Conservation (phyloP, 2,888 invertebrate genomes). For the Sussaba pulchella region DNA sequence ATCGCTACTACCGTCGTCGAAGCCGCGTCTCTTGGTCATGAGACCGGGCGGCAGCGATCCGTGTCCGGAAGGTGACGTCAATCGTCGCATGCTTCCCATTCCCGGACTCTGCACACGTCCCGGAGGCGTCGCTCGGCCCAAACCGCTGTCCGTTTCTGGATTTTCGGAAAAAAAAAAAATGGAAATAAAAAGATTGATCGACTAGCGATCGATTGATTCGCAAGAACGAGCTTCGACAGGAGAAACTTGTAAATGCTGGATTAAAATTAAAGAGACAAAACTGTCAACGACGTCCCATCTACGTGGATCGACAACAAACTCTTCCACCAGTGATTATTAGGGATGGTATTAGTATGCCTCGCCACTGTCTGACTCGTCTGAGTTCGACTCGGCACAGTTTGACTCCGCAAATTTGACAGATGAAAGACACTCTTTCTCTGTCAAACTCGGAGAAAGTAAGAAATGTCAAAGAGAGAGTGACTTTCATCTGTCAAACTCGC, state of each 20-base stretch:
- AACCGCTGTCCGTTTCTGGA: conserved; percentile 92
- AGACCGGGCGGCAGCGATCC: conserved; percentile 91
- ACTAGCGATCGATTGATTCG: conserved; percentile 36
- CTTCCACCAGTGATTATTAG: conserved; percentile 60
- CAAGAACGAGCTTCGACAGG: conserved; percentile 38
- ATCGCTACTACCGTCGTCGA: conserved; percentile 93
- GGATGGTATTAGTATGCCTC: too few relatives aligned
- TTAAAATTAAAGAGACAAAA: conserved; percentile 50
- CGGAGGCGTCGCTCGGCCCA: conserved; percentile 95
- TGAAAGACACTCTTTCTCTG: too few relatives aligned
- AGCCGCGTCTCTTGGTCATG: conserved; percentile 89
- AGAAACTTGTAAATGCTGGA: conserved; percentile 38
- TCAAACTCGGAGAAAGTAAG: too few relatives aligned
- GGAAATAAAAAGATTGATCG: conserved; percentile 29
- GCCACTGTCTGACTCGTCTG: too few relatives aligned
- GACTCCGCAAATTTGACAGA: too few relatives aligned
- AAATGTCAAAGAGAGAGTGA: too few relatives aligned
- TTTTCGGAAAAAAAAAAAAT: conserved; percentile 85
- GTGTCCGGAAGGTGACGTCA: conserved; percentile 94
- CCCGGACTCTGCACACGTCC: conserved; percentile 94
- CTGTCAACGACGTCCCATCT: conserved; percentile 51
- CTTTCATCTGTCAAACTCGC: too few relatives aligned
- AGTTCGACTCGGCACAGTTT: too few relatives aligned
- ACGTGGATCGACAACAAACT: conserved; percentile 37
- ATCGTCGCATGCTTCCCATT: conserved; percentile 90